These are phyloP conservation scores for Hypselothyrea guttata DNA, from an alignment of 2,888 invertebrate genomes.

Conservation along the genomic window DNA sequence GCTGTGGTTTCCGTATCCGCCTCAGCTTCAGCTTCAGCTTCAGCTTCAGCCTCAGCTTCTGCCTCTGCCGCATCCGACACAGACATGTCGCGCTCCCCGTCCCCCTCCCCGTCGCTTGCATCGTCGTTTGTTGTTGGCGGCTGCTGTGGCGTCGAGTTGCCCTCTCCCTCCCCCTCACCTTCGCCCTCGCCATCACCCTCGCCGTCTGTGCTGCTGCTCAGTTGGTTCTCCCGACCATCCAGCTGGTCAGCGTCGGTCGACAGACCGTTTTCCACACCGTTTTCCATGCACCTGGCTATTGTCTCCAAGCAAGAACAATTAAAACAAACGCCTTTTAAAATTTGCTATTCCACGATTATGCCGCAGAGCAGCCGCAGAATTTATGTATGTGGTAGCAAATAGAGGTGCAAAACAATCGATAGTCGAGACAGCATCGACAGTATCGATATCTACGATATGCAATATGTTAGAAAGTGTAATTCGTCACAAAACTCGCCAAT, in stretches of 20 bases:
- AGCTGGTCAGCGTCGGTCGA: slow-evolving; percentile 70
- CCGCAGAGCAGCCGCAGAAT: slow-evolving; percentile 69
- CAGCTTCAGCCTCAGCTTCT: slow-evolving; percentile 41
- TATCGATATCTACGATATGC: background rate
- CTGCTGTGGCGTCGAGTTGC: slow-evolving; percentile 47
- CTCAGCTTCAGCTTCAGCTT: slow-evolving; percentile 40
- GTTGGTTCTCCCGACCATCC: slow-evolving; percentile 57
- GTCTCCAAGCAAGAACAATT: slow-evolving; percentile 14
- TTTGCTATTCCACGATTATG: slow-evolving; percentile 50
- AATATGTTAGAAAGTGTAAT: background rate
- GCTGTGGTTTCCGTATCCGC: slow-evolving; percentile 40
- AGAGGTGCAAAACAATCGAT: slow-evolving; percentile 26
- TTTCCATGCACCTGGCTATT: slow-evolving; percentile 62
- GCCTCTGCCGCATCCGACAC: slow-evolving; percentile 45
- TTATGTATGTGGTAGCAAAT: slow-evolving; percentile 62
- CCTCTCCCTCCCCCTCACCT: slow-evolving; percentile 52
- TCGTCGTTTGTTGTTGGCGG: slow-evolving; percentile 60
- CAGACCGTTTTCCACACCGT: slow-evolving; percentile 69
- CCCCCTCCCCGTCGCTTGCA: slow-evolving; percentile 55
- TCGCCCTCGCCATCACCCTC: slow-evolving; percentile 52
- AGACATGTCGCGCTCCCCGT: slow-evolving; percentile 52
- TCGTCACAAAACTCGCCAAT: too few species aligned
- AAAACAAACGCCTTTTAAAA: slow-evolving; percentile 38
- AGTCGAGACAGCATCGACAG: background rate
- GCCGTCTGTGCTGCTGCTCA: slow-evolving; percentile 62